Percentiles rank a stretch among this genome's conserved stretches.
These are phyloP conservation scores for Odontocolon sp. DNA, from an alignment of 2,888 invertebrate species.

Conservation along the genomic window DNA sequence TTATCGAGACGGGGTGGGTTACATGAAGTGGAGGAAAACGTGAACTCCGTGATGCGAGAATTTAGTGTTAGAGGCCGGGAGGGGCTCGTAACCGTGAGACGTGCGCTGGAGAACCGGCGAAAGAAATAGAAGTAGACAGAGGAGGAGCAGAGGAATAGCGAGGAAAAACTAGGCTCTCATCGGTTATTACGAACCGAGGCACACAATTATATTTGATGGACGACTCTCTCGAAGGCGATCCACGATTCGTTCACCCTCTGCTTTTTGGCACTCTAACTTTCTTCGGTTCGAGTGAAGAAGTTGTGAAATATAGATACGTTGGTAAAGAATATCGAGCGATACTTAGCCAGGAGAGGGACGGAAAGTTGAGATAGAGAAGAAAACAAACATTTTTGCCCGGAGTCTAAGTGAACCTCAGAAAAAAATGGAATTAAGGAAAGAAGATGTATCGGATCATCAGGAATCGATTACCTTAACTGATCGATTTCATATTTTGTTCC, in stretches of 20 bases:
- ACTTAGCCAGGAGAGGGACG: not conserved
- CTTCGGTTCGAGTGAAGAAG: not conserved
- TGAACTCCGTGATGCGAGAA: conserved; percentile 29
- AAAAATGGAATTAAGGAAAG: not conserved
- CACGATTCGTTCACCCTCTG: not conserved
- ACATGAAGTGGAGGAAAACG: conserved; percentile 22
- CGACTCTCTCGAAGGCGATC: conserved; percentile 55
- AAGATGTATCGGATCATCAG: too few relatives aligned
- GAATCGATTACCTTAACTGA: too few relatives aligned
- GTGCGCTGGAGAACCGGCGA: conserved; percentile 20
- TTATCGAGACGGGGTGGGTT: not conserved
- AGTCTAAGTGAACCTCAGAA: not conserved
- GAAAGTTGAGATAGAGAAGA: not conserved
- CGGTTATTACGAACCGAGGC: conserved; percentile 53
- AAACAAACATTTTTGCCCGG: not conserved
- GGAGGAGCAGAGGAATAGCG: conserved; percentile 30
- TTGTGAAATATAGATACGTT: not conserved
- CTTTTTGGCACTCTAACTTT: conserved; percentile 5
- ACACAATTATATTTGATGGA: conserved; percentile 72
- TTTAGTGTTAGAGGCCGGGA: conserved; percentile 42
- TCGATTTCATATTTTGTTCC: too few relatives aligned
- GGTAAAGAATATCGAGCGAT: conserved; percentile 41
- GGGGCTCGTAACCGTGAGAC: conserved; percentile 34
- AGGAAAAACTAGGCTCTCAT: conserved; percentile 53
- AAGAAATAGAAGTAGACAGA: not conserved